Evolutionary conservation across 2,888 invertebrate species (phyloP), one percentile per base, ranked within the genome.

Genomic region (Cataglyphis livida): DNA sequence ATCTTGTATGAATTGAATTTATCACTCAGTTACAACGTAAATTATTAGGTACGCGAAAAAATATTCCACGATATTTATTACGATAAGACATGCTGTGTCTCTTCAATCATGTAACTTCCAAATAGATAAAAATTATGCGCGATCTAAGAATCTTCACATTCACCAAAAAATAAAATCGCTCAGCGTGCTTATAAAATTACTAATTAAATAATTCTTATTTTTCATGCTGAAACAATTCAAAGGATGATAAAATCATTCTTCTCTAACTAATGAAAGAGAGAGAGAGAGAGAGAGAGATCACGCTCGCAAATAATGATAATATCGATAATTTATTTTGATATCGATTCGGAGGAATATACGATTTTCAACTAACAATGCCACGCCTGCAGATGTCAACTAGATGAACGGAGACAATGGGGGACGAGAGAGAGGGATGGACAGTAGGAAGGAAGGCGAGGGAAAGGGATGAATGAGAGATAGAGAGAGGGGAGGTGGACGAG

Each of bases 381-480:
- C 64, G 66, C 81, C 51, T 74, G 35, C 54, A 61, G 61, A 64
- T 75, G 32, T 62, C 59, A 61, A n/a, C 32, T 48, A 73, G 35
- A 66, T 66, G 62, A 81, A 64, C 57, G 48, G 62, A 61, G 61
- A 68, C 35, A 82, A 73, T 35, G 21, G 81, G 65, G 73, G 82
- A 84, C 89, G 85, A 25, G 85, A 85, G 91, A 78, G 59, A 76
- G 74, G 73, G 83, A 38, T 64, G 41, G 32, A 41, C 32, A 66
- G 64, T 35, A 78, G 54, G 44, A 51, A 78, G 76, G 82, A 76
- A 81, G 64, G 70, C 44, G 35, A n/a, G 25, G 75, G 65, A 75
- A 62, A 68, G 74, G 57, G 71, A 64, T 66, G 57, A 68, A 54
- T 35, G 54, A 74, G 59, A 35, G 48, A 62, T 38, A 41, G 75